phyloP scores from a whole-genome alignment of 1,140 invertebrate genomes.

The Drosophila ohnishii region DNA sequence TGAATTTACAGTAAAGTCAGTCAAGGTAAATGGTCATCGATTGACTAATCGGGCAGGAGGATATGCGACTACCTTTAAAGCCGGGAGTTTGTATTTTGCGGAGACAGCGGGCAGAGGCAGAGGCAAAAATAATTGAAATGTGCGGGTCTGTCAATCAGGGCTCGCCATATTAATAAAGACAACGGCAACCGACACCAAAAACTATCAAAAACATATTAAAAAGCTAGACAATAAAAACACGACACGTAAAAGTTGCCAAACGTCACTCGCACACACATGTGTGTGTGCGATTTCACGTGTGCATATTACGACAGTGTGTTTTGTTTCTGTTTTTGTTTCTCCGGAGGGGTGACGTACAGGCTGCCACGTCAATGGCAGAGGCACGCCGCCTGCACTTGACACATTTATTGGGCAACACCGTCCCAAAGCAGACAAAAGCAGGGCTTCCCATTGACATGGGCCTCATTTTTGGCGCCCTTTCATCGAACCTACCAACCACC shows the following conservation, averaged over 20 bases:
- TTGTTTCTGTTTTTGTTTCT: conserved; percentile 3
- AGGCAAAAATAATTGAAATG: conserved; percentile 12
- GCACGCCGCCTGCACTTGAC: conserved; percentile 73
- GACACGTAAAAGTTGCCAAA: conserved; percentile 54
- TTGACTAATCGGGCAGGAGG: conserved; percentile 1
- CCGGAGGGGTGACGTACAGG: conserved; percentile 45
- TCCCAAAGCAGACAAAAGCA: conserved; percentile 65
- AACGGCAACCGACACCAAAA: conserved; percentile 36
- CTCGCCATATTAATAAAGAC: conserved; percentile 51
- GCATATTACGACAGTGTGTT: conserved; percentile 16
- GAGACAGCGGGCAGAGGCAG: background rate
- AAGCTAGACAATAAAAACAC: conserved; percentile 39
- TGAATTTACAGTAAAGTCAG: conserved; percentile 5
- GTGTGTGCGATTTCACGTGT: conserved; percentile 28
- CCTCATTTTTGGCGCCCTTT: conserved; percentile 2
- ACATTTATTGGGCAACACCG: conserved; percentile 74
- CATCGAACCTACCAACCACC: background rate
- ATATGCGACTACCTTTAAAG: conserved; percentile 27
- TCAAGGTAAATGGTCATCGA: conserved; percentile 11
- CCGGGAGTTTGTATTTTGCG: conserved; percentile 1
- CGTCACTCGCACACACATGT: conserved; percentile 47
- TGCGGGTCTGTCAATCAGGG: conserved; percentile 44
- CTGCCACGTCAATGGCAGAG: conserved; percentile 75
- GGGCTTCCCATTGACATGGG: conserved; percentile 59
- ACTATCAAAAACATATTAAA: conserved; percentile 55